phyloP scores from a whole-genome alignment of 2,797 vertebrate species.

The Gymnoscopelus microlampas region DNA sequence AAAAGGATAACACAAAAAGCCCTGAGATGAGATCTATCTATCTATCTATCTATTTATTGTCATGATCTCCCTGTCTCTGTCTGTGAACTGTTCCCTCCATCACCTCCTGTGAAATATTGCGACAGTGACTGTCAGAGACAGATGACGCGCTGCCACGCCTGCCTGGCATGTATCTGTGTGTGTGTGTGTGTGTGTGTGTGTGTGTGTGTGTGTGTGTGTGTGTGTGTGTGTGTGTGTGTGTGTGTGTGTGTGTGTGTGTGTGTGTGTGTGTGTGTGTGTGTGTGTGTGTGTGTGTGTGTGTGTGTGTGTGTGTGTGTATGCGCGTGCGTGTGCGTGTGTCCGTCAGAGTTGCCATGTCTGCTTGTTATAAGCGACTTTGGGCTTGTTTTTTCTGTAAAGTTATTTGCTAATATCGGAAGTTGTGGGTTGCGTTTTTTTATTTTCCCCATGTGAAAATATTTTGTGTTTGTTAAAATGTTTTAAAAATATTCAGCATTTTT shows the following conservation, averaged over 20 bases:
- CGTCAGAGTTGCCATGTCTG: too few species aligned
- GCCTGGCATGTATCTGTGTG: conserved; percentile 33
- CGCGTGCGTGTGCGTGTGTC: conserved; percentile 32
- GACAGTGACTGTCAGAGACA: conserved; percentile 74
- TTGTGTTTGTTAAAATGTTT: too few species aligned
- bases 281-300: conserved; percentile 39
- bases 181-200: conserved; percentile 40
- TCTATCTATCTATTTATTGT: not conserved
- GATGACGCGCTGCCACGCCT: conserved; percentile 55
- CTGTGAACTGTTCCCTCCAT: conserved; percentile 36
- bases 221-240: conserved; percentile 31
- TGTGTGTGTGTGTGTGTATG: conserved; percentile 33
- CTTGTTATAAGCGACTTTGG: too few species aligned
- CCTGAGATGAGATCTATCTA: not conserved
- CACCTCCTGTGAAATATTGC: conserved; percentile 50
- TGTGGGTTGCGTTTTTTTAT: too few species aligned
- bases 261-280: conserved; percentile 26
- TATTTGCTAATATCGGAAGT: too few species aligned
- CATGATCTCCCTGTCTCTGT: conserved; percentile 17
- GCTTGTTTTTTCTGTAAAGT: too few species aligned
- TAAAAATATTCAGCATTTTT: too few species aligned
- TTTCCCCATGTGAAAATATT: too few species aligned
- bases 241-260: conserved; percentile 40
- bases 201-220: conserved; percentile 34
- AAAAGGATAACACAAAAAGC: too few species aligned